These are phyloP conservation scores for Drosophila gaucha DNA, from an alignment of 2,888 invertebrate species.

Conservation along the genomic window DNA sequence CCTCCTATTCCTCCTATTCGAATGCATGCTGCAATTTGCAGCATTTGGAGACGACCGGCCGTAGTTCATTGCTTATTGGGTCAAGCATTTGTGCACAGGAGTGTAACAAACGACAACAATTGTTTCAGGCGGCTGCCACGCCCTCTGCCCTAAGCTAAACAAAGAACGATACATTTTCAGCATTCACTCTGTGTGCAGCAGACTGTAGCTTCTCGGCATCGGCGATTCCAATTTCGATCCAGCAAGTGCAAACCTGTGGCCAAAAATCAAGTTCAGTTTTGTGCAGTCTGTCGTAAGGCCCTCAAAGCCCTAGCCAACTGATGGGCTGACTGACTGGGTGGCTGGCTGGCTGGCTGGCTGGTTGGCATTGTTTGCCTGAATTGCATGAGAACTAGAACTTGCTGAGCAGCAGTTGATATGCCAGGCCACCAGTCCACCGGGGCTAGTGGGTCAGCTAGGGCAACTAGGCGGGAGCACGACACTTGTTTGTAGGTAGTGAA, in stretches of 20 bases:
- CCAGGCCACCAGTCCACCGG: slow-evolving; percentile 1
- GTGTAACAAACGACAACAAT: slow-evolving; percentile 68
- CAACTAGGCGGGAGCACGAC: slow-evolving; percentile 2
- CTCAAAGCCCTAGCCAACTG: slow-evolving; percentile 8
- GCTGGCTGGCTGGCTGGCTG: slow-evolving; percentile 19
- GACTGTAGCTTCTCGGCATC: background rate
- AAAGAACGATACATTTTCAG: slow-evolving; percentile 18
- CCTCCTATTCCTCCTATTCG: too few species aligned
- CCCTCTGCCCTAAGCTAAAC: slow-evolving; percentile 4
- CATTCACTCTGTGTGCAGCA: slow-evolving; percentile 19
- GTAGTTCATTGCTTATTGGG: slow-evolving; percentile 66
- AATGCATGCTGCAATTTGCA: slow-evolving; percentile 8
- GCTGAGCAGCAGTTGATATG: slow-evolving; percentile 19
- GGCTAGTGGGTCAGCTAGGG: slow-evolving; percentile 36
- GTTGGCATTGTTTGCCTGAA: slow-evolving; percentile 33
- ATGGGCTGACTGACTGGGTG: slow-evolving; percentile 7
- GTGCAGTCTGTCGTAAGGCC: slow-evolving; percentile 56
- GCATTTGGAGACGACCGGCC: too few species aligned
- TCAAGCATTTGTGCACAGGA: slow-evolving; percentile 59
- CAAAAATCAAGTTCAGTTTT: slow-evolving; percentile 68
- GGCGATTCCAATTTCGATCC: slow-evolving; percentile 14
- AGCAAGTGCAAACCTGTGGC: slow-evolving; percentile 21
- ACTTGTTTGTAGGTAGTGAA: slow-evolving; percentile 53
- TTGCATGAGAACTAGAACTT: slow-evolving; percentile 24
- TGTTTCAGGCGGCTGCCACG: slow-evolving; percentile 51